These are phyloP conservation scores for Macroramphosus scolopax DNA, from an alignment of 2,797 vertebrate species.

Conservation along the genomic window DNA sequence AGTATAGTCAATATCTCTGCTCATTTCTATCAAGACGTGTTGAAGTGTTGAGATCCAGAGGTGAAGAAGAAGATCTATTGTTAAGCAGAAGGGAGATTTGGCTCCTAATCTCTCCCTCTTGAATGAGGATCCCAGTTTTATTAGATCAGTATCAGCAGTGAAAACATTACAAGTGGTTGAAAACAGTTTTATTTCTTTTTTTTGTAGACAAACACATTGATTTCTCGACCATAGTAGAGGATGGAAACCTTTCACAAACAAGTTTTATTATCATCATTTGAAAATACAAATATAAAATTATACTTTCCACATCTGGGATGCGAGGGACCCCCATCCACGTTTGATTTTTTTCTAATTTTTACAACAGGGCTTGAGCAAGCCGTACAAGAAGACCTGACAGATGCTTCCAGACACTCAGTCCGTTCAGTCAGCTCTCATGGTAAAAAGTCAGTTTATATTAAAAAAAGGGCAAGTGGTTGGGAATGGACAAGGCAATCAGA, in stretches of 20 bases:
- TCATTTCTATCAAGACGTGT: no score
- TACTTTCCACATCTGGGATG: slow-evolving; percentile 99
- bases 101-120: no score
- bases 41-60: no score
- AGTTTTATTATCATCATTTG: slow-evolving; percentile 91
- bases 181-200: slow-evolving; percentile 93
- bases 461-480: slow-evolving; percentile 68
- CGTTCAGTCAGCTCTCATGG: slow-evolving; percentile 78
- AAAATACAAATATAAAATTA: slow-evolving; percentile 99
- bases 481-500: slow-evolving; percentile 59
- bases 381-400: slow-evolving; percentile 98
- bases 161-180: slow-evolving; percentile 83
- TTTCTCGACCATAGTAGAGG: slow-evolving; percentile 99
- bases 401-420: slow-evolving; percentile 85
- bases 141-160: no score
- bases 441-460: slow-evolving; percentile 79
- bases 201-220: slow-evolving; percentile 98
- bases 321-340: slow-evolving; percentile 95
- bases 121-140: no score
- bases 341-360: slow-evolving; percentile 85
- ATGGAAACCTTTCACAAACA: slow-evolving; percentile 99
- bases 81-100: no score
- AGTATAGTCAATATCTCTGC: no score
- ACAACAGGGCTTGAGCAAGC: slow-evolving; percentile 97
- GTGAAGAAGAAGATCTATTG: no score